phyloP scores from a whole-genome alignment of 2,888 invertebrate species.

The Stegana nigrithorax region DNA sequence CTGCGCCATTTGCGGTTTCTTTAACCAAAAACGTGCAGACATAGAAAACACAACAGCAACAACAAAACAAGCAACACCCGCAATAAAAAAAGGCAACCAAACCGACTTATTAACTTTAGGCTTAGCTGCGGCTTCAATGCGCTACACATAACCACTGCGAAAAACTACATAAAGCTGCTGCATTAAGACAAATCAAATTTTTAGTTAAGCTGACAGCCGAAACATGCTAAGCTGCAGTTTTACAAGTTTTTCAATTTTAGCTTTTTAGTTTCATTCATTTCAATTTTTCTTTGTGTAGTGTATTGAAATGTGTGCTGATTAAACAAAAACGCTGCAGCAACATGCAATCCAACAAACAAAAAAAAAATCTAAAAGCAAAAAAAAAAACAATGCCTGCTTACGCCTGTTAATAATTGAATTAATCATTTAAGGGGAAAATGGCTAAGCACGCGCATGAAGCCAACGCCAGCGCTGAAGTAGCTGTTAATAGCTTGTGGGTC shows the following conservation, averaged over 20 bases:
- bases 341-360: neutral
- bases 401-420: conserved; percentile 10
- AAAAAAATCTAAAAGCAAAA: neutral
- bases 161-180: no score
- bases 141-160: no score
- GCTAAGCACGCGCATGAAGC: neutral
- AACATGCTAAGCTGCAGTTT: no score
- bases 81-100: neutral
- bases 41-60: conserved; percentile 2
- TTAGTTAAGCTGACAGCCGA: no score
- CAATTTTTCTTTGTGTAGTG: no score
- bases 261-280: no score
- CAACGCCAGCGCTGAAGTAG: no score
- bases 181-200: no score
- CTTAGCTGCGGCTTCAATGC: no score
- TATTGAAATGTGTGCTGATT: neutral
- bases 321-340: conserved; percentile 1
- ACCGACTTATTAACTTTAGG: neutral
- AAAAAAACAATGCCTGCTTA: neutral
- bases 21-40: conserved; percentile 6
- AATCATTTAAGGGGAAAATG: neutral
- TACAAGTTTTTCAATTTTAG: no score
- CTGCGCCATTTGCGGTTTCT: conserved; percentile 8
- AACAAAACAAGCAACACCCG: conserved; percentile 10
- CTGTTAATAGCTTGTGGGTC: no score